Evolutionary conservation across 1,140 invertebrate genomes (phyloP), one percentile per base, ranked within the genome.

Genomic region (Ceratina australensis): DNA sequence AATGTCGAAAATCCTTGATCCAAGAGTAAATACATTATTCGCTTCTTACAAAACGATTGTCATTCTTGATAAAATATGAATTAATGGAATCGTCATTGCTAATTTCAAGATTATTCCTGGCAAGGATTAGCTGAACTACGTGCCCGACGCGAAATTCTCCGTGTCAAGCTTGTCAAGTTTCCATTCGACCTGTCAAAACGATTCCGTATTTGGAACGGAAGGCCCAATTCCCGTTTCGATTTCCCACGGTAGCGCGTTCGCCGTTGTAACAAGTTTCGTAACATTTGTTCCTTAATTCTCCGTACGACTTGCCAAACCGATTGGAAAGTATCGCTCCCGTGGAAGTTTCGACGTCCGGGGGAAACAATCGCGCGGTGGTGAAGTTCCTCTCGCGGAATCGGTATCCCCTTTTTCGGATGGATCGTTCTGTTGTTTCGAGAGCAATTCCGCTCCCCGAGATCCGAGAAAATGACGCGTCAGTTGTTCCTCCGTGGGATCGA

Each of bases 381-480:
- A 18, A 18, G 15, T 63, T 33, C 60, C 5, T 20, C 26, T 13
- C 42, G 13, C 3, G 13, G 8, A 3, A 18, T 49, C 16, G 1
- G 7, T 60, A 18, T 16, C 18, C 5, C 56, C 28, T 24, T 57
- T 57, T 22, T 18, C 16, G 24, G n/a, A 20, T 47, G 57, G 22
- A 20, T 33, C 16, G 66, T 56, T 47, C 61, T 63, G 50, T 72
- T 52, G 71, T 33, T 72, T 52, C 13, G 13, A 49, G 24, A 33
- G 10, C 57, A 18, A 22, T 59, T 13, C 8, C 16, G 16, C 1
- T 15, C 20, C 0, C 18, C 12, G 57, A 15, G n/a, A 33, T 16
- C 49, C 13, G 20, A 5, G 16, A 15, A 13, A 49, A 18, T 10
- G 8, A 13, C n/a, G 18, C 10, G 57, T 42, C 50, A 28, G 52